Evolutionary conservation across 2,888 invertebrate species (phyloP), one percentile per base, ranked within the genome.

Genomic region (Acrobeloides nanus): DNA sequence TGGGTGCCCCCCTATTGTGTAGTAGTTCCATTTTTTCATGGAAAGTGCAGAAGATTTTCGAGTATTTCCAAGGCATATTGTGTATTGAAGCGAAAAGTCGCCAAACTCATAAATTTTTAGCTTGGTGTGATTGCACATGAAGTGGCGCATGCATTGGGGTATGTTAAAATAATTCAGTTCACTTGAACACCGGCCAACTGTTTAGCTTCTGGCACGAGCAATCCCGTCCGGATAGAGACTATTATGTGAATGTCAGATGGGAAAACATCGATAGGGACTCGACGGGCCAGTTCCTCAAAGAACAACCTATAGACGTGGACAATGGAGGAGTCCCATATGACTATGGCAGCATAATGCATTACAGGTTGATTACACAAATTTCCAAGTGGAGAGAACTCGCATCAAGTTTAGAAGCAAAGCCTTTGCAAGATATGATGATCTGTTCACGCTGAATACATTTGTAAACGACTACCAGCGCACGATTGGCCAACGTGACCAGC

Each of bases 201-300:
- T n/a, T n/a, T n/a, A n/a, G 73, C 15, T 74, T 74, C 50, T 73
- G 73, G 73, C 73, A 73, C 52, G 73, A 73, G 37, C 73, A 74
- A 48, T 62, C 61, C 5, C 46, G 73, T 12, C 69, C 72, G 1
- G 72, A 73, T 50, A 53, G 70, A 8, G 72, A 72, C 50, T 61
- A 65, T 37, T 71, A 51, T 49, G 69, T 69, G n/a, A 57, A 59
- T n/a, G 66, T 52, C 4, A 23, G 38, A 41, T 72, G 70, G 72
- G 70, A 71, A 39, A 72, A 72, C 51, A 72, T 72, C 35, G 72
- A 72, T 46, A 48, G 64, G 40, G 68, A 69, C 37, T 70, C 69
- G 21, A 69, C 67, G 47, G 73, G 73, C 20, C 73, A 73, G 39
- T 73, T 73, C 46, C 49, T 73, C 24, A 74, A 74, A 47, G 73